phyloP scores from a whole-genome alignment of 2,113 vertebrate species.

The Pteronura brasiliensis region DNA sequence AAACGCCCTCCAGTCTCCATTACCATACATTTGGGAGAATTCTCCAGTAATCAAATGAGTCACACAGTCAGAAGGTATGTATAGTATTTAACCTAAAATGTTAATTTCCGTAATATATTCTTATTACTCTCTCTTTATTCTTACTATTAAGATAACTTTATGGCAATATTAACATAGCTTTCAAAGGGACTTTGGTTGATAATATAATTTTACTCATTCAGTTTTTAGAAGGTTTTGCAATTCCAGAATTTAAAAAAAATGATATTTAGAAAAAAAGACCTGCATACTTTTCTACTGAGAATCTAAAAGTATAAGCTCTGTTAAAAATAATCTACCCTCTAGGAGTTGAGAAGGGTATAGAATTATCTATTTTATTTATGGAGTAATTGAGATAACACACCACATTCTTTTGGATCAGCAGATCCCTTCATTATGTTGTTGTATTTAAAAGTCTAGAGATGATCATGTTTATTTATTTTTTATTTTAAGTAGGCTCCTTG shows the following conservation, averaged over 20 bases:
- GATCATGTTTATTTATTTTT: not conserved
- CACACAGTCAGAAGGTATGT: not conserved
- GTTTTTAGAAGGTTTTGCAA: not conserved
- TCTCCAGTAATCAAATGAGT: not conserved
- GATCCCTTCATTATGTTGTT: not conserved
- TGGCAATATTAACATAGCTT: not conserved
- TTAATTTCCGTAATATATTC: not conserved
- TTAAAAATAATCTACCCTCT: not conserved
- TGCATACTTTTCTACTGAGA: not conserved
- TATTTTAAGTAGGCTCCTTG: not conserved
- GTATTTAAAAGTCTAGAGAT: not conserved
- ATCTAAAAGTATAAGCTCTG: not conserved
- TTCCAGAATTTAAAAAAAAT: not conserved
- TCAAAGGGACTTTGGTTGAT: not conserved
- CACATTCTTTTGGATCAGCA: not conserved
- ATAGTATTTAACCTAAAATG: not conserved
- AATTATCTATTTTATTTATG: slow-evolving; percentile 16
- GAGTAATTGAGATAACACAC: not conserved
- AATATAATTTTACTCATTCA: not conserved
- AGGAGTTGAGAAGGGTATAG: not conserved
- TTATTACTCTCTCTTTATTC: not conserved
- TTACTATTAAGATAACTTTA: slow-evolving; percentile 30
- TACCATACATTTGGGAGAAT: not conserved
- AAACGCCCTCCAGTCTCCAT: not conserved
- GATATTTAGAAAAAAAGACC: slow-evolving; percentile 31